Evolutionary conservation across 92 coral and sea anemone genomes (phyloP).

Genomic region (Phenganax marumi): DNA sequence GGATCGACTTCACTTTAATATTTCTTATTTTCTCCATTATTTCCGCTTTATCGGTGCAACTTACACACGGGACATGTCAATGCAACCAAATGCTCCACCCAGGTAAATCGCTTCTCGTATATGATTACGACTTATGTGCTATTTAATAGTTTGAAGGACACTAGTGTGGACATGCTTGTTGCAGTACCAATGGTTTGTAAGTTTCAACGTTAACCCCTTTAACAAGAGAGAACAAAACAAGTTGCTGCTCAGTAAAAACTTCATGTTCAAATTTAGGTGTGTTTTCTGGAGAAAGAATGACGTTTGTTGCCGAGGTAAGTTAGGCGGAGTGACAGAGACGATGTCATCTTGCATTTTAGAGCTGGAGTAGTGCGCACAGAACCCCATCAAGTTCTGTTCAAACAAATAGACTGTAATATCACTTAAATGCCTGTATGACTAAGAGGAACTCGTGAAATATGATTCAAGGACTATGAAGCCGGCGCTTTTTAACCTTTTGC

Average conservation of each 20-base stretch:
- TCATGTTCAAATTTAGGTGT: slow-evolving; percentile 30
- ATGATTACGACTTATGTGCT: not conserved
- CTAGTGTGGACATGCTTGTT: not conserved
- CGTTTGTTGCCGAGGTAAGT: slow-evolving; percentile 48
- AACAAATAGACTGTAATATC: slow-evolving; percentile 21
- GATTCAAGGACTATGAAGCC: not conserved
- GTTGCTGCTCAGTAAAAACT: not conserved
- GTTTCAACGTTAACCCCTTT: not conserved
- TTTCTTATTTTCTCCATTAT: slow-evolving; percentile 24
- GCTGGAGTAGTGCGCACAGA: slow-evolving; percentile 33
- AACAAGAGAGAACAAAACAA: not conserved
- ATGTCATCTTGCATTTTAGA: slow-evolving; percentile 34
- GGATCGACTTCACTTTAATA: slow-evolving; percentile 9
- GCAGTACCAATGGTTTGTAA: not conserved
- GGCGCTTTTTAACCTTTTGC: not conserved
- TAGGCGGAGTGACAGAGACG: slow-evolving; percentile 9
- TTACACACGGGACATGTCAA: slow-evolving; percentile 34
- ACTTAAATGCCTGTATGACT: not conserved
- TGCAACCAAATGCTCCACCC: slow-evolving; percentile 48
- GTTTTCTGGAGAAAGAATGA: slow-evolving; percentile 47
- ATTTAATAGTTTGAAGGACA: slow-evolving; percentile 9
- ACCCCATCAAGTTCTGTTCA: slow-evolving; percentile 30
- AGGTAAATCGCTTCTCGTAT: slow-evolving; percentile 29
- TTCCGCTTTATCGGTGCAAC: not conserved
- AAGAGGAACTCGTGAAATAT: not conserved